Base-by-base conservation (phyloP, 2,888 invertebrate species). In the Noctua janthina region DNA sequence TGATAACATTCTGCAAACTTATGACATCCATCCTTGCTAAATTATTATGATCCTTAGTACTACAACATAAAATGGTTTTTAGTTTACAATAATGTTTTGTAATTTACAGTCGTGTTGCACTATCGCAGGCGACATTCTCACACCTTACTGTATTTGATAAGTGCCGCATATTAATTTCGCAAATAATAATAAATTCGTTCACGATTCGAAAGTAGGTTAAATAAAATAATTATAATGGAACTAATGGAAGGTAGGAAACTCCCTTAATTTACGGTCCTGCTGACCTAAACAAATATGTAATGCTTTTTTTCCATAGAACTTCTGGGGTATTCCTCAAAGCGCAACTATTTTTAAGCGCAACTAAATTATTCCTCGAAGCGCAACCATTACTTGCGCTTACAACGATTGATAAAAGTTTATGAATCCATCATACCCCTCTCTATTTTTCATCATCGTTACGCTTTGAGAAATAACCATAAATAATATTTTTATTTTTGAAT, bases 101-200 rank as follows among this genome's bases (percentile, higher is more conserved):
- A 49, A 54, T 68, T 56, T 72, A 51, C 66, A 69, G 79, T 76
- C 43, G 49, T 17, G 5, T 74, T 76, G 23, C 39, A 35, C 35
- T 84, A 76, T 86, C 35, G 79, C 76, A 82, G 82, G 87, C 74
- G 90, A 91, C 89, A 91, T 88, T 91, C 85, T 90, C 86, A 89
- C 90, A 90, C 89, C 89, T 90, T 90, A 89, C 89, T 83, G 86
- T 87, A 72, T 88, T 86, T 88, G 92, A 91, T 90, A 91, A 87
- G 76, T 77, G 74, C 70, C 79, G 87, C 76, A 86, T 86, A 90
- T 87, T 88, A 87, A 88, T 88, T 81, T 78, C 54, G 72, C 70
- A 67, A 83, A 86, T 84, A 78, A 79, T 76, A 84, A 88, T 87
- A 87, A 78, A 79, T 88, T 81, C n/a, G 64, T 43, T 84, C 70